These are phyloP conservation scores for Camelus dromedarius DNA, from an alignment of 2,113 vertebrate genomes.

Conservation along the genomic window DNA sequence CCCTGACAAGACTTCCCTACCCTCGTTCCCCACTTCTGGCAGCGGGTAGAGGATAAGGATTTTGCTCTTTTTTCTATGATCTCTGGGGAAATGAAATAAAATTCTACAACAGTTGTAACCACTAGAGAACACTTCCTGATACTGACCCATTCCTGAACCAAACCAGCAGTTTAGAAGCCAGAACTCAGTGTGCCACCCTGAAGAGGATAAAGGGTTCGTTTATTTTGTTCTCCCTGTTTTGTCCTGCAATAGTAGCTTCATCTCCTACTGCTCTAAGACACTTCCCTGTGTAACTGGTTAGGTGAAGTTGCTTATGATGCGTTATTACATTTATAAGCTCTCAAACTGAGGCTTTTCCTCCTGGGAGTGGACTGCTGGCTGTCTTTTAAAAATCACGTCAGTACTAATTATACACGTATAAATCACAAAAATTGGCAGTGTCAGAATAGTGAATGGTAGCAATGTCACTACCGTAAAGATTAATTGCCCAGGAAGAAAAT, in stretches of 20 bases:
- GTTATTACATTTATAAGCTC: neutral
- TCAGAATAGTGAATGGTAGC: neutral
- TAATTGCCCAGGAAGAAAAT: neutral
- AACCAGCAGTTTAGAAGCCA: neutral
- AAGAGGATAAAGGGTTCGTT: neutral
- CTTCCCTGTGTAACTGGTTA: neutral
- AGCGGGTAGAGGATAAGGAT: too few species aligned
- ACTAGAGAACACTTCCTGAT: neutral
- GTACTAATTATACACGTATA: neutral
- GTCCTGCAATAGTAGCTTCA: neutral
- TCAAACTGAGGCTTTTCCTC: constrained; percentile 6
- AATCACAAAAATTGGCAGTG: neutral
- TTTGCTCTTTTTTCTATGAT: neutral
- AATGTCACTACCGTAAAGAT: neutral
- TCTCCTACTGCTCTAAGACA: neutral
- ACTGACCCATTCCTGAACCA: neutral
- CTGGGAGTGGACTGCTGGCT: neutral
- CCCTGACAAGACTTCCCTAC: neutral
- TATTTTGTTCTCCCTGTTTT: neutral
- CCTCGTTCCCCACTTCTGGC: neutral
- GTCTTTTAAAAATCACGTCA: neutral
- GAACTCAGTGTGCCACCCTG: neutral
- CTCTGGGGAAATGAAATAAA: neutral
- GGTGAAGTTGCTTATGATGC: neutral
- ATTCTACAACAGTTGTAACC: neutral